Evolutionary conservation across 2,888 invertebrate species (phyloP), one percentile per base, ranked within the genome.

Genomic region (Agrotis clavis): DNA sequence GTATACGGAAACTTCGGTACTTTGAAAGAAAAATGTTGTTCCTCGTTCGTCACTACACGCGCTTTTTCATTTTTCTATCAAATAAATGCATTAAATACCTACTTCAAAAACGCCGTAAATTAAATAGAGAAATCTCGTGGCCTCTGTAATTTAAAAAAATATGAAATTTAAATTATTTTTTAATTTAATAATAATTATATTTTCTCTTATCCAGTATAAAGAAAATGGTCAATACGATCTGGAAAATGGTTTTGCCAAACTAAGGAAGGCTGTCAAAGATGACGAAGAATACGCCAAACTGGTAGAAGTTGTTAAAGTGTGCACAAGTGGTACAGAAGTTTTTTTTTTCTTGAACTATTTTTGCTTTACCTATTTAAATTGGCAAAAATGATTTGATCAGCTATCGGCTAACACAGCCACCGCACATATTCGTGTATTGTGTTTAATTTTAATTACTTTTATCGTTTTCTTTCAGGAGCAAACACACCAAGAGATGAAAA

Each of bases 221-320:
- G 9, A 56, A 4, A 56, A 62, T 50, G 74, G 79, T 6, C 25
- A 79, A 35, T 79, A 71, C 45, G 74, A 79, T 21, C 18, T 61
- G 30, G 45, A 56, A 1, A 25, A 35, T 0, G 74, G 72, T 4
- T 9, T 79, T 25, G n/a, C 18, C 4, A 25, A 62, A 19, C 19
- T 79, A 4, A 71, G 50, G 19, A 13, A 61, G 35, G 7, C 35
- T 35, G 50, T 79, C 2, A 35, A 35, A 9, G 61, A 74, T 14
- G 45, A 71, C 9, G 61, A 47, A 13, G 61, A 71, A 25, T 79
- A 62, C 47, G 25, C 14, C 0, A 57, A 50, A 14, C 18, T 74
- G 2, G 45, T 35, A 41, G 25, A 71, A 21, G 51, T 56, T 47
- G 9, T 18, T 35, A 62, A 1, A 2, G 11, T 48, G 18, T 74